phyloP scores from a whole-genome alignment of 2,113 vertebrate species.

The Microcebus tavaratra region DNA sequence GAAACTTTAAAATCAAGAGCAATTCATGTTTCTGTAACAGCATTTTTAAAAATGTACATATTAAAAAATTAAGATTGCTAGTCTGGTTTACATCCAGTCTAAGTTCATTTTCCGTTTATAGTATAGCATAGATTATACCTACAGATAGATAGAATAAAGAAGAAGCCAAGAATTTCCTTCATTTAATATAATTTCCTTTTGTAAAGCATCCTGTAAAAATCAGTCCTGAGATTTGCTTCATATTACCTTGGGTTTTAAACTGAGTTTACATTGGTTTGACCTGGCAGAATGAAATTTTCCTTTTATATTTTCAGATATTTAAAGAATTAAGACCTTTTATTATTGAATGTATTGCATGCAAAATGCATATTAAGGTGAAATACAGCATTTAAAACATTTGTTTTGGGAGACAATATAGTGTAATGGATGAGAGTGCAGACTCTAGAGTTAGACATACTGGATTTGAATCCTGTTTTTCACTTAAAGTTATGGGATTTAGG shows the following conservation, averaged over 20 bases:
- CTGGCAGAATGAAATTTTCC: constrained; percentile 34
- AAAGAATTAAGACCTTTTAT: not conserved
- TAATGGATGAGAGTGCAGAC: not conserved
- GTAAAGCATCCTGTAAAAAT: constrained; percentile 16
- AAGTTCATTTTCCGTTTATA: constrained; percentile 5
- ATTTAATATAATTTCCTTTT: constrained; percentile 8
- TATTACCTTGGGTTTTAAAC: constrained; percentile 43
- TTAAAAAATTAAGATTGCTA: constrained; percentile 10
- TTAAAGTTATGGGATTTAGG: not conserved
- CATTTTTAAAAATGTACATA: not conserved
- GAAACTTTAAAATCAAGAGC: constrained; percentile 23
- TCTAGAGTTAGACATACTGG: not conserved
- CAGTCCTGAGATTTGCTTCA: constrained; percentile 1
- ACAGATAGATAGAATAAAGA: not conserved
- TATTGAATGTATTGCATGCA: not conserved
- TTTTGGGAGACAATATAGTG: not conserved
- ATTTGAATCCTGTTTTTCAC: not conserved
- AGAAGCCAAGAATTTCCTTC: not conserved
- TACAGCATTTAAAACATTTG: not conserved
- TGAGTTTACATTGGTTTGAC: not conserved
- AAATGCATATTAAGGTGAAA: not conserved
- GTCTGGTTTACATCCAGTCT: not conserved
- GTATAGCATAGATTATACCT: not conserved
- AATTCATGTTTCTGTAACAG: not conserved
- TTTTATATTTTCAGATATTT: not conserved